These are phyloP conservation scores for Drosophila setifemur DNA, from an alignment of 1,140 invertebrate genomes.

Conservation along the genomic window DNA sequence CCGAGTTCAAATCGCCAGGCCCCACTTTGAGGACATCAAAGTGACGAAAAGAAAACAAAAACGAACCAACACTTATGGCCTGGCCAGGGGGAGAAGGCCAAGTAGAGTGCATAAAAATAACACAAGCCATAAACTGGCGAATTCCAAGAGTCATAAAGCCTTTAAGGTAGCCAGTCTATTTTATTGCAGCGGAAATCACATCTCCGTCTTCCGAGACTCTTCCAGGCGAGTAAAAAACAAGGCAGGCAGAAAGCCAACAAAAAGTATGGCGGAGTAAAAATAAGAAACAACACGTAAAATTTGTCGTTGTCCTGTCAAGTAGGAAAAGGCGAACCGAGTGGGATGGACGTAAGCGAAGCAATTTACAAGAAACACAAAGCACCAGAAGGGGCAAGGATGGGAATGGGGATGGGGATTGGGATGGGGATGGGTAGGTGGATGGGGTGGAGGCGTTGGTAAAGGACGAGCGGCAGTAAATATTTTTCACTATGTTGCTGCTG, in stretches of 20 bases:
- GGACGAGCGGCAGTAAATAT: slow-evolving; percentile 61
- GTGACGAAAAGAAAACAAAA: slow-evolving; percentile 31
- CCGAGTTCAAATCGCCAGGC: neutral
- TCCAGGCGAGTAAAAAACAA: slow-evolving; percentile 22
- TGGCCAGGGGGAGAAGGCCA: neutral
- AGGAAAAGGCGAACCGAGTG: slow-evolving; percentile 11
- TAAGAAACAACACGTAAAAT: slow-evolving; percentile 69
- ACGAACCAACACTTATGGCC: slow-evolving; percentile 40
- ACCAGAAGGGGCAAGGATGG: neutral
- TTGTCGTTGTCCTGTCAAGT: slow-evolving; percentile 52
- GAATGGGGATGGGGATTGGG: neutral
- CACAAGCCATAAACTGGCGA: slow-evolving; percentile 69
- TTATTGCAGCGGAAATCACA: slow-evolving; percentile 75
- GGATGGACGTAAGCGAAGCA: slow-evolving; percentile 42
- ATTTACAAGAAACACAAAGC: slow-evolving; percentile 40
- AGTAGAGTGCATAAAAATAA: slow-evolving; percentile 64
- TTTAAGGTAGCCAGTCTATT: slow-evolving; percentile 75
- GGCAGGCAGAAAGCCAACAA: neutral
- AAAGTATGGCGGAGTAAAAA: slow-evolving; percentile 37
- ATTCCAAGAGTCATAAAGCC: slow-evolving; percentile 68
- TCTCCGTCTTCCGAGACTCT: slow-evolving; percentile 32
- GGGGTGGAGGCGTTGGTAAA: neutral
- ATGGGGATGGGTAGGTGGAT: neutral
- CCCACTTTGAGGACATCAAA: slow-evolving; percentile 27
- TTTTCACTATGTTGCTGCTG: slow-evolving; percentile 52